Evolutionary conservation across 2,888 invertebrate genomes (phyloP).

Genomic region (Dryococelus australis): DNA sequence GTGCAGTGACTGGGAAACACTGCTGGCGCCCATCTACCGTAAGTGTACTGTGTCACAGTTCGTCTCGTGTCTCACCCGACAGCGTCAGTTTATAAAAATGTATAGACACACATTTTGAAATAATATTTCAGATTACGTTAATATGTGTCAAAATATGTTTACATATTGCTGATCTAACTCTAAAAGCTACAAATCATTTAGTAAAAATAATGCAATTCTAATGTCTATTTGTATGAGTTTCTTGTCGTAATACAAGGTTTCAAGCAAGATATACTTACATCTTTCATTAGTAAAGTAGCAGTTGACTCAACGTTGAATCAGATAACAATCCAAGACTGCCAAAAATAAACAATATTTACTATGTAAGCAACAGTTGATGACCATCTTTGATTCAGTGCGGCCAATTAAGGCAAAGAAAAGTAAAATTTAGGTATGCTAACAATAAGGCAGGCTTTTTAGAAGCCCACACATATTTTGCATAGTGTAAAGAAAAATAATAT

Average conservation of each 20-base stretch:
- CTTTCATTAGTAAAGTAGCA: background rate
- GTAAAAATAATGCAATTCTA: background rate
- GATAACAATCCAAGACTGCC: background rate
- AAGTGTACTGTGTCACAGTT: too few relatives aligned
- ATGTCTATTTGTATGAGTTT: background rate
- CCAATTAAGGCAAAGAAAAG: background rate
- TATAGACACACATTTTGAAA: background rate
- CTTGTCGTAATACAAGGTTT: background rate
- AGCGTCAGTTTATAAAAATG: too few relatives aligned
- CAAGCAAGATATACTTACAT: background rate
- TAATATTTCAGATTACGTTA: background rate
- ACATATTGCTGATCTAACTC: background rate
- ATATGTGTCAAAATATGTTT: constrained; percentile 1
- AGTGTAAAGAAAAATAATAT: background rate
- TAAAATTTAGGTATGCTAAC: background rate
- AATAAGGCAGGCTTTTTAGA: background rate
- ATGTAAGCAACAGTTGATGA: background rate
- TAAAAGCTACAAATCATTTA: background rate
- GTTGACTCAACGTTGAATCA: background rate
- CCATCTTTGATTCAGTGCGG: background rate
- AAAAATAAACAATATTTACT: background rate
- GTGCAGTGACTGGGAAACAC: too few relatives aligned
- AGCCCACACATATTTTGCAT: background rate
- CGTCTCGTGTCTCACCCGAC: too few relatives aligned
- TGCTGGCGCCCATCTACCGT: too few relatives aligned